Conservation (phyloP, 2,113 vertebrate genomes). For the Malurus alboscapulatus region DNA sequence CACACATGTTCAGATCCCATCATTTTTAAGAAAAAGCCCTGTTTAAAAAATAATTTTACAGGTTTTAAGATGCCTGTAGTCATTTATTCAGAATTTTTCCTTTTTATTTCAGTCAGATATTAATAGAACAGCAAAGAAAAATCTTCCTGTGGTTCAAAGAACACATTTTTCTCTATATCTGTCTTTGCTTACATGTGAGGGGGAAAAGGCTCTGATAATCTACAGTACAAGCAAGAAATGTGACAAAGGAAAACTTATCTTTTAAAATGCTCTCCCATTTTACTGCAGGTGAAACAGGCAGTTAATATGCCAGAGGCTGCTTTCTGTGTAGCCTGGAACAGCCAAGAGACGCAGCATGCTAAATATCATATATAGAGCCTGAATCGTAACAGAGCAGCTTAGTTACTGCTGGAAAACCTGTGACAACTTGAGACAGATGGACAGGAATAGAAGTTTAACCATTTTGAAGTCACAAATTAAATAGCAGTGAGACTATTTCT, state of each 20-base stretch:
- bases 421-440: neutral
- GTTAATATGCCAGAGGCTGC: conserved; percentile 29
- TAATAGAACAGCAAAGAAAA: conserved; percentile 26
- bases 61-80: conserved; percentile 9
- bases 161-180: conserved; percentile 21
- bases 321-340: conserved; percentile 31
- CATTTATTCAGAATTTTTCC: conserved; percentile 12
- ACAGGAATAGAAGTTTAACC: neutral
- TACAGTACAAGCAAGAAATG: conserved; percentile 18
- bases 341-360: neutral
- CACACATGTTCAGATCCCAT: neutral
- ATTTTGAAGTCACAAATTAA: conserved; percentile 18
- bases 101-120: conserved; percentile 38
- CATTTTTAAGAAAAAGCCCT: neutral
- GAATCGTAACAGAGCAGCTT: neutral
- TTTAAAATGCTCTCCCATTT: conserved; percentile 14
- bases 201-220: conserved; percentile 38
- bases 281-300: conserved; percentile 41
- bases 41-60: conserved; percentile 40
- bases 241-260: conserved; percentile 41
- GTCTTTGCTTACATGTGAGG: neutral
- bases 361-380: neutral
- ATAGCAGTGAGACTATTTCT: neutral
- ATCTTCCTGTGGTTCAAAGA: neutral
- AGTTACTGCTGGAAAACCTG: neutral